phyloP scores from a whole-genome alignment of 1,140 invertebrate species.

The Philopotamus ludificatus region DNA sequence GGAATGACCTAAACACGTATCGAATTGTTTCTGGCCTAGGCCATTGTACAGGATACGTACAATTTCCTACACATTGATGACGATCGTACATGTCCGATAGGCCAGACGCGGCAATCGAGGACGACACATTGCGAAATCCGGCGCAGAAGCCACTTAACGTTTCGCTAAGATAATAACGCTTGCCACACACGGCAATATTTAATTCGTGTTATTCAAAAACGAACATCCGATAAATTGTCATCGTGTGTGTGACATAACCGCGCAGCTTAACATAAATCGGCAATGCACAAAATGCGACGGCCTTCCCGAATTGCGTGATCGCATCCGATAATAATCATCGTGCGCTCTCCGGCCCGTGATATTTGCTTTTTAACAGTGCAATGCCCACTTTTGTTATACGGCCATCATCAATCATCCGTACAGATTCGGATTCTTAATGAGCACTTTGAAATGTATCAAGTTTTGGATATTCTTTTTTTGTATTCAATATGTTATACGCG shows the following conservation, averaged over 20 bases:
- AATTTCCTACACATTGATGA: constrained; percentile 15
- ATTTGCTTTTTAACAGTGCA: constrained; percentile 25
- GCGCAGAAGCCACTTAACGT: constrained; percentile 31
- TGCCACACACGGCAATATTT: constrained; percentile 32
- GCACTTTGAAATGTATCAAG: constrained; percentile 14
- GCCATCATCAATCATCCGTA: constrained; percentile 19
- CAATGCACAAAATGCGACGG: not conserved
- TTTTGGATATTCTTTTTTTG: not conserved
- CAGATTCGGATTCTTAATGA: constrained; percentile 16
- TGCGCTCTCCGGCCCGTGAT: not conserved
- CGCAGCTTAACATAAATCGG: not conserved
- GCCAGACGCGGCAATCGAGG: constrained; percentile 33
- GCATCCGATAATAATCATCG: not conserved
- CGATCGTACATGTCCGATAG: not conserved
- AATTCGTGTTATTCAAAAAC: constrained; percentile 32
- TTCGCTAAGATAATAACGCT: constrained; percentile 33
- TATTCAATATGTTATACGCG: not conserved
- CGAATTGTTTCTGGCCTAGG: too few relatives aligned
- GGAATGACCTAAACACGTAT: too few relatives aligned
- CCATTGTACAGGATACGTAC: constrained; percentile 12
- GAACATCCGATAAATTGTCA: constrained; percentile 26
- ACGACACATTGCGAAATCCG: constrained; percentile 30
- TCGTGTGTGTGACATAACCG: constrained; percentile 8
- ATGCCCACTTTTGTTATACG: constrained; percentile 5
- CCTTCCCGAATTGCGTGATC: not conserved